A percentile compares a stretch with the other conserved stretches of the same genome.
Evolutionary conservation across 2,113 vertebrate species (phyloP).

Genomic region (Butorides virescens): DNA sequence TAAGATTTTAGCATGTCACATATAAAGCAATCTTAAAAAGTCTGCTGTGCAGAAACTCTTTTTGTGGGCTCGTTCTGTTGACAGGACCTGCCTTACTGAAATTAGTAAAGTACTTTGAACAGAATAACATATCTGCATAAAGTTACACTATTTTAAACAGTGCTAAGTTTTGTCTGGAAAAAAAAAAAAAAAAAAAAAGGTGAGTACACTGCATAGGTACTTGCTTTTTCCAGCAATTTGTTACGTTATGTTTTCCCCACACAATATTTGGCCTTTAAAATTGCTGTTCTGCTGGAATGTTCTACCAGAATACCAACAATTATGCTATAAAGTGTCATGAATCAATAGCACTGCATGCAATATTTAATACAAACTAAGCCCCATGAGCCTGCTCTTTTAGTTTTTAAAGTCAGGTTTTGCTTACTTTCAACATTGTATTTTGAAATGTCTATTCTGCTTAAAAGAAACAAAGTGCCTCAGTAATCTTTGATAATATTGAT

Average conservation of each 20-base stretch:
- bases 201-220: neutral
- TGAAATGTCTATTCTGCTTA: neutral
- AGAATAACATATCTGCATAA: fast-evolving
- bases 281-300: neutral
- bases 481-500: neutral
- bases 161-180: neutral
- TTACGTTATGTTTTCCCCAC: neutral
- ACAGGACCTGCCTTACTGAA: neutral
- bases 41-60: neutral
- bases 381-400: neutral
- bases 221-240: neutral
- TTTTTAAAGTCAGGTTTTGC: neutral
- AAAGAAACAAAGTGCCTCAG: neutral
- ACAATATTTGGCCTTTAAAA: neutral
- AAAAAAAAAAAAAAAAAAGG: no score
- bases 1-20: neutral
- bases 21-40: neutral
- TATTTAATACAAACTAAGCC: neutral
- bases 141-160: neutral
- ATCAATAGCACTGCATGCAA: neutral
- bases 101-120: neutral
- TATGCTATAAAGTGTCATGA: neutral
- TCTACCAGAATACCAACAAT: neutral
- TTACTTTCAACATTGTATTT: neutral
- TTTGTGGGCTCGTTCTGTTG: neutral